A percentile compares a stretch with the other conserved stretches of the same genome.
Conservation (phyloP, 2,888 invertebrate genomes). For the Phymatocera aterrima region DNA sequence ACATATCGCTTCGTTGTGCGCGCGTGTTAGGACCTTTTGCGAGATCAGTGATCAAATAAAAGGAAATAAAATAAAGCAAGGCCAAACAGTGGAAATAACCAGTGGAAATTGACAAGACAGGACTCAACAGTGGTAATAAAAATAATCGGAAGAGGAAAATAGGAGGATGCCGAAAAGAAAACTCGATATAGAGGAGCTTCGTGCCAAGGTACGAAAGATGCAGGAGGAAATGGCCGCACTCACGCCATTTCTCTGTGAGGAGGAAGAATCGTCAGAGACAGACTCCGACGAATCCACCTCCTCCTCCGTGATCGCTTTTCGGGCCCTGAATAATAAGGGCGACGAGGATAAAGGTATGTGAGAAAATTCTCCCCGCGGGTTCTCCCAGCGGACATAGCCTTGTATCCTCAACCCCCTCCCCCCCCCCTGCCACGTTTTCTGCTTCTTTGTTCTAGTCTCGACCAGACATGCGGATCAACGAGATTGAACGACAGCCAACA, state of each 20-base stretch:
- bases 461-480: neutral
- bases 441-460: neutral
- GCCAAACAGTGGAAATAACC: neutral
- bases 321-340: neutral
- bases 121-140: neutral
- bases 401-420: neutral
- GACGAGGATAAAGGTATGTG: neutral
- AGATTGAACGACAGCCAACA: too few relatives aligned
- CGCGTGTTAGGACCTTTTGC: neutral
- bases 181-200: neutral
- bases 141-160: neutral
- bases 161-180: neutral
- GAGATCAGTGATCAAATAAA: neutral
- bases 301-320: neutral
- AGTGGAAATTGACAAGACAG: neutral
- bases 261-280: neutral
- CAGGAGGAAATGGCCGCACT: conserved; percentile 10
- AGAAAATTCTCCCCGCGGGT: neutral
- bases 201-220: neutral
- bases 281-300: neutral
- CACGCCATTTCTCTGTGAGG: neutral
- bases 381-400: too few relatives aligned
- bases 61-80: neutral
- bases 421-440: neutral
- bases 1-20: conserved; percentile 24